These are phyloP conservation scores for Porites evermanni DNA, from an alignment of 92 coral and sea anemone genomes.

Conservation along the genomic window DNA sequence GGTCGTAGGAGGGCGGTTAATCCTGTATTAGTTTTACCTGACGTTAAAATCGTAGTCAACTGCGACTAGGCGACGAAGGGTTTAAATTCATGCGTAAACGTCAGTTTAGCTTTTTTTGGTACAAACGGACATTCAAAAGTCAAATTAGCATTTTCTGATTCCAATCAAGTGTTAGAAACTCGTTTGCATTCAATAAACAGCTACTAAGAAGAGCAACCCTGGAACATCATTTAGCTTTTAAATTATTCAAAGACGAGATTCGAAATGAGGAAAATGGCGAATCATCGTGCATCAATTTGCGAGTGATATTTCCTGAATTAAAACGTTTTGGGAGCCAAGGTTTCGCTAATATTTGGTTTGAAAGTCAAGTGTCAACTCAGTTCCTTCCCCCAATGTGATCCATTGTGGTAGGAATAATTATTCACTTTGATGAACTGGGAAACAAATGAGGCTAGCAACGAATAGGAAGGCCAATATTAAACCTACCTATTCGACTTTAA, in stretches of 20 bases:
- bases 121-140: too few relatives aligned
- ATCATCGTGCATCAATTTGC: background rate
- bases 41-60: slow-evolving; percentile 12
- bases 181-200: slow-evolving; percentile 24
- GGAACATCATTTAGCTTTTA: background rate
- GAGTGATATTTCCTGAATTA: background rate
- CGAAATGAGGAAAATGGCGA: background rate
- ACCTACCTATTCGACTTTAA: background rate
- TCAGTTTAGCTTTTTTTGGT: background rate
- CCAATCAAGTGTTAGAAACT: slow-evolving; percentile 3
- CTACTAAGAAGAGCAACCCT: background rate
- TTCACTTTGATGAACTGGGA: background rate
- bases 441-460: background rate
- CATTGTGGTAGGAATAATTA: slow-evolving; percentile 8
- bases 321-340: background rate
- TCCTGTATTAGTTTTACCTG: background rate
- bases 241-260: slow-evolving; percentile 2
- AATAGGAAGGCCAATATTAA: background rate
- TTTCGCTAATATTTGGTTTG: background rate
- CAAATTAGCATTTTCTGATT: slow-evolving; percentile 56
- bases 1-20: slow-evolving; percentile 4
- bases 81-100: background rate
- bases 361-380: background rate
- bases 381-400: background rate
- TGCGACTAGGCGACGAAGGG: background rate